phyloP scores from a whole-genome alignment of 2,888 invertebrate species.

The Digitonthophagus gazella region DNA sequence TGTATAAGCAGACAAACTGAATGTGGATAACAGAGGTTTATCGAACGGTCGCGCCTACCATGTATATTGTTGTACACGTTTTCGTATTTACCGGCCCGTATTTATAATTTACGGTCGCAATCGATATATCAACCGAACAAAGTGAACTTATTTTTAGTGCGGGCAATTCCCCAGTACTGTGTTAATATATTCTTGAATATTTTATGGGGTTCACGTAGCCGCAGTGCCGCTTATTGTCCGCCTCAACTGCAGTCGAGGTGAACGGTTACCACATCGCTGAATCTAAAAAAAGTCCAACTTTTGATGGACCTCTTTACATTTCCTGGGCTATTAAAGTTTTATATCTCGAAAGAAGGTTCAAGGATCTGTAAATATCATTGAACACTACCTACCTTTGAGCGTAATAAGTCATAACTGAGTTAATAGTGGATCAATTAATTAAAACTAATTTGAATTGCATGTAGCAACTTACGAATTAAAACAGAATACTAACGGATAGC shows the following conservation, averaged over 20 bases:
- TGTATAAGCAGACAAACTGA: neutral
- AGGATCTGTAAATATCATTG: neutral
- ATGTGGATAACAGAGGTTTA: neutral
- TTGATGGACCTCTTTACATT: neutral
- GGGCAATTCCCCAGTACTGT: conserved; percentile 8
- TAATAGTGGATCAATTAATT: neutral
- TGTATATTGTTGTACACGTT: neutral
- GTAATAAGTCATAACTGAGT: too few relatives aligned
- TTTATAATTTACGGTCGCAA: neutral
- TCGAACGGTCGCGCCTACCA: neutral
- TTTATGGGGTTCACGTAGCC: neutral
- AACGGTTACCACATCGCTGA: neutral
- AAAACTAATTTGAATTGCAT: neutral
- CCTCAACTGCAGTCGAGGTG: neutral
- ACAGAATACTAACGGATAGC: neutral
- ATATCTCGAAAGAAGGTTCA: neutral
- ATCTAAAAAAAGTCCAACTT: neutral
- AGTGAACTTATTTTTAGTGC: conserved; percentile 21
- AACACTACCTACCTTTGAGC: neutral
- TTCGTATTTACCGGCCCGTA: neutral
- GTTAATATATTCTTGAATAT: conserved; percentile 15
- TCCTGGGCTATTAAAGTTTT: neutral
- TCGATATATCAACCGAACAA: conserved; percentile 7
- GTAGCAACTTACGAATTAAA: neutral
- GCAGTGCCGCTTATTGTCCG: neutral